phyloP scores from a whole-genome alignment of 1,140 invertebrate species.

The Drosophila cardini region DNA sequence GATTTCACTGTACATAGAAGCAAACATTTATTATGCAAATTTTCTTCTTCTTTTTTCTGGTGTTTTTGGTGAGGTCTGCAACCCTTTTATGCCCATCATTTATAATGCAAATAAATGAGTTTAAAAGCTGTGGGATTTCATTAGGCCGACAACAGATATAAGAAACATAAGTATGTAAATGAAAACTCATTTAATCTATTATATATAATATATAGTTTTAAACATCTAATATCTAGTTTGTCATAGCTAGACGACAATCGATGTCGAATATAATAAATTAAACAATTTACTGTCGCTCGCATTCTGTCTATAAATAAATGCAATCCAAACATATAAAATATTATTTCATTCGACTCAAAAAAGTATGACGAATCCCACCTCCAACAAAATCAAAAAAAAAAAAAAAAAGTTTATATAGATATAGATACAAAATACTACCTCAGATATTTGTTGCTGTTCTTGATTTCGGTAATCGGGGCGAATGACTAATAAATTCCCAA shows the following conservation, averaged over 20 bases:
- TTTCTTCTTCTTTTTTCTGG: neutral
- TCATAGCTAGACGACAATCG: slow-evolving; percentile 22
- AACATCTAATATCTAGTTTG: slow-evolving; percentile 16
- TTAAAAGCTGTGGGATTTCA: slow-evolving; percentile 17
- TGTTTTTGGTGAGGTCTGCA: slow-evolving; percentile 14
- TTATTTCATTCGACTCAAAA: slow-evolving; percentile 17
- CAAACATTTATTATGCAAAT: slow-evolving; percentile 47
- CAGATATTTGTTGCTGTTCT: slow-evolving; percentile 7
- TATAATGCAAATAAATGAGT: slow-evolving; percentile 42
- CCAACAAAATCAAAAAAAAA: neutral
- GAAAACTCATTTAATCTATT: too few species aligned
- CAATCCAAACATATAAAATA: slow-evolving; percentile 42
- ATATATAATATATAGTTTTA: neutral
- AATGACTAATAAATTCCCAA: slow-evolving; percentile 48
- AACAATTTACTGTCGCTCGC: slow-evolving; percentile 34
- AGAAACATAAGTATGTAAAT: neutral
- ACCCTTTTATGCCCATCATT: slow-evolving; percentile 36
- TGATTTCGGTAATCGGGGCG: slow-evolving; percentile 26
- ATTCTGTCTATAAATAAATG: slow-evolving; percentile 40
- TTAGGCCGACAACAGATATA: slow-evolving; percentile 14
- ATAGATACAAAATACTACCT: slow-evolving; percentile 11
- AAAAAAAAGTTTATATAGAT: slow-evolving; percentile 9
- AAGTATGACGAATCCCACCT: slow-evolving; percentile 25
- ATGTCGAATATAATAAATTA: slow-evolving; percentile 51
- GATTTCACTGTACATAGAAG: neutral